Percentiles rank a stretch among this genome's conserved stretches.
phyloP scores from a whole-genome alignment of 2,888 invertebrate species.

The Calliphora vomitoria region DNA sequence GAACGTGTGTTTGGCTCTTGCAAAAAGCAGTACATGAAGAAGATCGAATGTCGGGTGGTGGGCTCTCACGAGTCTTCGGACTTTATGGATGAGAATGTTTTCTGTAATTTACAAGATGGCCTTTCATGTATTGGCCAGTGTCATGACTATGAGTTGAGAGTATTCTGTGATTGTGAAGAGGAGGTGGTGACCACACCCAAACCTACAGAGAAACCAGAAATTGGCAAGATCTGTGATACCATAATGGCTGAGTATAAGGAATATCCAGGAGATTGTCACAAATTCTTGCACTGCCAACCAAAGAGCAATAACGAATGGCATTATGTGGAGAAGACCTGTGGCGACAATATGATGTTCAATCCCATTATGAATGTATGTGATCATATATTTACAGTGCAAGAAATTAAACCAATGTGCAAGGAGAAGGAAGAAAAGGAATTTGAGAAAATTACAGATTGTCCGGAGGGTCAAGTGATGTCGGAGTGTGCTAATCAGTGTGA shows the following conservation, averaged over 20 bases:
- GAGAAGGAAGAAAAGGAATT: slow-evolving; percentile 74
- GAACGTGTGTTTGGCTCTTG: slow-evolving; percentile 86
- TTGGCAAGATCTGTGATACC: slow-evolving; percentile 81
- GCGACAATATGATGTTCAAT: slow-evolving; percentile 88
- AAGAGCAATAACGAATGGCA: slow-evolving; percentile 83
- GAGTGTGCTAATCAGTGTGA: slow-evolving; percentile 91
- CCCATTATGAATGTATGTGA: slow-evolving; percentile 88
- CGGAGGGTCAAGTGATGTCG: slow-evolving; percentile 86
- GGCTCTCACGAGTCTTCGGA: slow-evolving; percentile 87
- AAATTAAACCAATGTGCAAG: slow-evolving; percentile 87
- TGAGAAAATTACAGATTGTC: slow-evolving; percentile 76
- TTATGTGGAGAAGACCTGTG: slow-evolving; percentile 88
- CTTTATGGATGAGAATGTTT: slow-evolving; percentile 90
- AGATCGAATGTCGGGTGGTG: slow-evolving; percentile 91
- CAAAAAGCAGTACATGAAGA: slow-evolving; percentile 87
- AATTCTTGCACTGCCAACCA: slow-evolving; percentile 89
- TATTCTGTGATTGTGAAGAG: slow-evolving; percentile 88
- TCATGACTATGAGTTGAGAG: slow-evolving; percentile 93
- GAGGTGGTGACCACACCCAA: slow-evolving; percentile 65
- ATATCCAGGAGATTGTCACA: slow-evolving; percentile 88
- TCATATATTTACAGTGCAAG: slow-evolving; percentile 87
- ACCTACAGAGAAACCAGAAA: slow-evolving; percentile 79
- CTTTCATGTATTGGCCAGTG: slow-evolving; percentile 89
- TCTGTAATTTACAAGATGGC: slow-evolving; percentile 91
- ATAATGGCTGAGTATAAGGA: slow-evolving; percentile 86